phyloP scores from a whole-genome alignment of 2,113 vertebrate genomes.

The Polypterus bichir region DNA sequence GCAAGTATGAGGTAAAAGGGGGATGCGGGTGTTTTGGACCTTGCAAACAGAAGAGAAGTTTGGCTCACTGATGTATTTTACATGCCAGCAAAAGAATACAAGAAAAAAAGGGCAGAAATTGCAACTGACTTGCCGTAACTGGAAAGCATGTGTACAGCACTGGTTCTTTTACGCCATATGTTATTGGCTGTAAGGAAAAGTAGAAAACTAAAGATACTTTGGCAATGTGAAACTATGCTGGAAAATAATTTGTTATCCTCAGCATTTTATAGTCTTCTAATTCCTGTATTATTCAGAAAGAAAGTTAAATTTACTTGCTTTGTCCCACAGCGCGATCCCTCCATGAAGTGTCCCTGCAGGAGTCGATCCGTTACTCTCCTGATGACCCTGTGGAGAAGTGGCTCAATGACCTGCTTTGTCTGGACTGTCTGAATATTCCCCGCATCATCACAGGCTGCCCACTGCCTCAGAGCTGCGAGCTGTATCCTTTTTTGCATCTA shows the following conservation, averaged over 20 bases:
- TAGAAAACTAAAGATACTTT: no score
- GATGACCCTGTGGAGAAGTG: slow-evolving; percentile 87
- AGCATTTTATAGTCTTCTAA: background rate
- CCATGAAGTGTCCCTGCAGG: slow-evolving; percentile 81
- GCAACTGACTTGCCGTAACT: no score
- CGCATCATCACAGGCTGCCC: slow-evolving; percentile 87
- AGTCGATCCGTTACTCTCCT: slow-evolving; percentile 84
- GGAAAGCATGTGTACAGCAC: no score
- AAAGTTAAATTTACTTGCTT: background rate
- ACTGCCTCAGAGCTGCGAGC: slow-evolving; percentile 77
- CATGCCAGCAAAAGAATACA: no score
- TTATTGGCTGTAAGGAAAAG: no score
- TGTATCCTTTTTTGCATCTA: slow-evolving; percentile 67
- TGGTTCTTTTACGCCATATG: no score
- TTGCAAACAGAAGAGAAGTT: no score
- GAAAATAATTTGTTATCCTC: background rate
- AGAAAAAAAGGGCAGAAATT: no score
- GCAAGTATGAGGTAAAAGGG: no score
- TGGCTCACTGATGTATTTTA: no score
- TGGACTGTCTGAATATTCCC: slow-evolving; percentile 85
- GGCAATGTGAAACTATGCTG: no score
- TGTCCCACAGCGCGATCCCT: slow-evolving; percentile 56
- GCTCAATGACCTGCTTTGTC: slow-evolving; percentile 86
- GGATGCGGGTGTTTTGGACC: no score
- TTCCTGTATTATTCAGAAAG: background rate